A percentile compares a stretch with the other conserved stretches of the same genome.
Conservation (phyloP, 2,797 vertebrate species). For the Notolepis coatsorum region DNA sequence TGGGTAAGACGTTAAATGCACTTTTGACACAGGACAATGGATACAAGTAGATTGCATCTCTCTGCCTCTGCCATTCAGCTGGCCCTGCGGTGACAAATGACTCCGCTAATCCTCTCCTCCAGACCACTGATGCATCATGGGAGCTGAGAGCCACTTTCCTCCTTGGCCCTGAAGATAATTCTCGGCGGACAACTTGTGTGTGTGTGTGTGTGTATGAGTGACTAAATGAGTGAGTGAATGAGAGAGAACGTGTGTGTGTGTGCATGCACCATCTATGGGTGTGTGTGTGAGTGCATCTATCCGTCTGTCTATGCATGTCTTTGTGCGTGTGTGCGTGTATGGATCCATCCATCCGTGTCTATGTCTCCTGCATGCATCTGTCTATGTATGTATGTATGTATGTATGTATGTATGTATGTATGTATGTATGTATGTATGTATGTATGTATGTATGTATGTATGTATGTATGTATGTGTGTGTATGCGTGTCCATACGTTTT, state of each 20-base stretch:
- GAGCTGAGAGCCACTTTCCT: constrained; percentile 35
- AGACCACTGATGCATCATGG: constrained; percentile 30
- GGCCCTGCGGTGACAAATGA: constrained; percentile 51
- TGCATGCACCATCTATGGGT: too few species aligned
- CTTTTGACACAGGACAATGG: constrained; percentile 40
- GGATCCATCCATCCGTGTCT: too few species aligned
- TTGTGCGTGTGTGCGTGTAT: background rate
- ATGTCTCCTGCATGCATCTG: too few species aligned
- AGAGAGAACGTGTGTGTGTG: constrained; percentile 13
- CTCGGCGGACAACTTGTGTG: constrained; percentile 15
- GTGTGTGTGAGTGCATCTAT: background rate
- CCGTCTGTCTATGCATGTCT: background rate
- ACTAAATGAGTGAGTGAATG: too few species aligned
- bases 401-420: background rate
- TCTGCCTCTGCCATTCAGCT: constrained; percentile 33
- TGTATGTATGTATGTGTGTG: background rate
- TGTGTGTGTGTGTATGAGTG: constrained; percentile 12
- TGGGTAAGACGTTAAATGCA: constrained; percentile 4
- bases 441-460: too few species aligned
- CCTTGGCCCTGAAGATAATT: constrained; percentile 24
- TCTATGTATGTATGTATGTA: background rate
- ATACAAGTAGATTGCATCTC: constrained; percentile 28
- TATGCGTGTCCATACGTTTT: too few species aligned
- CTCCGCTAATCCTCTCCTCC: constrained; percentile 38
- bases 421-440: background rate